These are phyloP conservation scores for Brotogeris chrysoptera DNA, from an alignment of 2,797 vertebrate species.

Conservation along the genomic window DNA sequence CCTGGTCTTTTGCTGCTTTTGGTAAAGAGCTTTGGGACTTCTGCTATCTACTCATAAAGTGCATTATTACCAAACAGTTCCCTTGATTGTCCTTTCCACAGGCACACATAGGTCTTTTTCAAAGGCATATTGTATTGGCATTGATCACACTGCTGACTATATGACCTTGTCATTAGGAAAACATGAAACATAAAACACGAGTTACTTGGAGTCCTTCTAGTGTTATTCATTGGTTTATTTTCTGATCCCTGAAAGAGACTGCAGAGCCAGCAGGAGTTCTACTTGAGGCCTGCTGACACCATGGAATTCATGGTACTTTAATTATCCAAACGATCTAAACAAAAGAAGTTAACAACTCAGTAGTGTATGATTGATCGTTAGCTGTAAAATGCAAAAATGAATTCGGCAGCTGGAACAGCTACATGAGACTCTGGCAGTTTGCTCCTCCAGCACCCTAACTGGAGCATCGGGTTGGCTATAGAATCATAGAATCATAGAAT, in stretches of 20 bases:
- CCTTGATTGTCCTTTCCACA: constrained; percentile 42
- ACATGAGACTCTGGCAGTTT: neutral
- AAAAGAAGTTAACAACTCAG: constrained; percentile 40
- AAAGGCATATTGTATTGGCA: constrained; percentile 47
- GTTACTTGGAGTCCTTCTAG: constrained; percentile 10
- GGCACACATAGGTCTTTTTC: constrained; percentile 23
- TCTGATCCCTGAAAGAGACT: constrained; percentile 35
- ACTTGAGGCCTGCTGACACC: constrained; percentile 46
- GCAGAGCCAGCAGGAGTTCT: constrained; percentile 47
- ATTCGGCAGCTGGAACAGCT: constrained; percentile 5
- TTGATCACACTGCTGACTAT: constrained; percentile 26
- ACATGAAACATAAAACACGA: constrained; percentile 34
- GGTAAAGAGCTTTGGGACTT: neutral
- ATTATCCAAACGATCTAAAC: constrained; percentile 61
- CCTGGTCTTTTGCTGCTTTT: neutral
- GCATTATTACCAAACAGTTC: neutral
- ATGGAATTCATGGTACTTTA: constrained; percentile 30
- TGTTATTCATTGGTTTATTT: constrained; percentile 41
- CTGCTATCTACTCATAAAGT: neutral
- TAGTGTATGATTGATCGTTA: constrained; percentile 14
- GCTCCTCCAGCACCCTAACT: neutral
- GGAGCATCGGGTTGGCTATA: neutral
- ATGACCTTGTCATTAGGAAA: constrained; percentile 57
- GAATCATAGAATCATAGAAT: neutral
- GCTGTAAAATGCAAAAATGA: constrained; percentile 41